Base-by-base conservation (phyloP, 1,140 invertebrate species). In the Pseudomyrmex pallidus region DNA sequence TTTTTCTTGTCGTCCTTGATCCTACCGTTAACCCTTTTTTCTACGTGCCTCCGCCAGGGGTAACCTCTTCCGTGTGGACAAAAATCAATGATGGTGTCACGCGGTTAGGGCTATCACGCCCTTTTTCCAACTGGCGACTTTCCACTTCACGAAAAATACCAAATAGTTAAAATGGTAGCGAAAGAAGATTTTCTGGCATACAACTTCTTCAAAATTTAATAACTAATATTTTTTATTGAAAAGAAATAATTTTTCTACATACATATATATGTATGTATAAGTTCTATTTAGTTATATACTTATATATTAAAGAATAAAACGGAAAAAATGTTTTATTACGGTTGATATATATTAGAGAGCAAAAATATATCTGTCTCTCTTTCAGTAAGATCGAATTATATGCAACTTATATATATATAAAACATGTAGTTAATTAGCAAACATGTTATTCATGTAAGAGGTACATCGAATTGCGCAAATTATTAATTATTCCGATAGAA, bases 41-140 rank as follows among this genome's bases (percentile, higher is more conserved):
- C 76, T 59, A 72, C 76, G 59, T 54, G 57, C 66, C 57, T 67
- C 82, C 56, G 12, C 50, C 61, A 74, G 67, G 83, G 61, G 64
- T 85, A 66, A 74, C 83, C 83, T 80, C 44, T 74, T 82, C 77
- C 76, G 63, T 46, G 67, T 85, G 78, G 83, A 82, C 83, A 46
- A 85, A 85, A 85, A 85, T 85, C 76, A 82, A 85, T 85, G 76
- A 82, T 74, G 82, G 72, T 82, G 67, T 85, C 70, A 85, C 76
- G 67, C 76, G 83, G 76, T 85, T 82, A 85, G 77, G 77, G 66
- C 25, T 78, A 64, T 78, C 61, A 61, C 72, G 57, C 54, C 66
- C 74, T 77, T 83, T 87, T 68, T 68, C 22, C 80, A 46, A 70
- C 64, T 59, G 46, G 46, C 59, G 35, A 54, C 62, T 25, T 25